phyloP scores from a whole-genome alignment of 2,888 invertebrate species.

The Epistrophe eligans region DNA sequence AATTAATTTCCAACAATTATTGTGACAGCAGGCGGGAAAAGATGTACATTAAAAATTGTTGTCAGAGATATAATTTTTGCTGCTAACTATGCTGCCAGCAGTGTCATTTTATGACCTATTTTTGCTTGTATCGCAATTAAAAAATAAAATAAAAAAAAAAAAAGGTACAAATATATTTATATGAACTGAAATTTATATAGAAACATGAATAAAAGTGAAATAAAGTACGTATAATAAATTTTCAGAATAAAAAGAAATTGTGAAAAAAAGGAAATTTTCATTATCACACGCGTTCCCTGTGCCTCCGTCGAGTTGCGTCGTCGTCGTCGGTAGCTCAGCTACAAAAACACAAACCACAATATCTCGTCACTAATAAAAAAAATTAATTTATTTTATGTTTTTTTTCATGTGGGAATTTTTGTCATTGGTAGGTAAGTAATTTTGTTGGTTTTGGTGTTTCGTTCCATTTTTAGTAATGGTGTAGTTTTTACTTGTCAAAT shows the following conservation, averaged over 20 bases:
- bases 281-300: background rate
- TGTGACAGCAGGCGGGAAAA: conserved; percentile 31
- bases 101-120: conserved; percentile 28
- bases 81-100: background rate
- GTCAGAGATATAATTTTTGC: background rate
- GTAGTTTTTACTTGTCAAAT: too few relatives aligned
- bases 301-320: too few relatives aligned
- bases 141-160: background rate
- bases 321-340: background rate
- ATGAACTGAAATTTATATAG: background rate
- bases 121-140: background rate
- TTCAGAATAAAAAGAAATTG: background rate
- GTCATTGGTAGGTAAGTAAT: too few relatives aligned
- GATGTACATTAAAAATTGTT: background rate
- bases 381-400: conserved; percentile 31
- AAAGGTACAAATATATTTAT: background rate
- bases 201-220: conserved; percentile 22
- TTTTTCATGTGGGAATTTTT: background rate
- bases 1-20: conserved; percentile 46
- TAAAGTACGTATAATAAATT: conserved; percentile 49
- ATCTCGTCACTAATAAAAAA: conserved; percentile 37
- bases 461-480: too few relatives aligned
- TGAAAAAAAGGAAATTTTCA: conserved; percentile 24
- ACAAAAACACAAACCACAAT: background rate
- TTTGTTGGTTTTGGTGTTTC: too few relatives aligned